These are phyloP conservation scores for Hirtodrosophila confusa DNA, from an alignment of 2,888 invertebrate species.

Conservation along the genomic window DNA sequence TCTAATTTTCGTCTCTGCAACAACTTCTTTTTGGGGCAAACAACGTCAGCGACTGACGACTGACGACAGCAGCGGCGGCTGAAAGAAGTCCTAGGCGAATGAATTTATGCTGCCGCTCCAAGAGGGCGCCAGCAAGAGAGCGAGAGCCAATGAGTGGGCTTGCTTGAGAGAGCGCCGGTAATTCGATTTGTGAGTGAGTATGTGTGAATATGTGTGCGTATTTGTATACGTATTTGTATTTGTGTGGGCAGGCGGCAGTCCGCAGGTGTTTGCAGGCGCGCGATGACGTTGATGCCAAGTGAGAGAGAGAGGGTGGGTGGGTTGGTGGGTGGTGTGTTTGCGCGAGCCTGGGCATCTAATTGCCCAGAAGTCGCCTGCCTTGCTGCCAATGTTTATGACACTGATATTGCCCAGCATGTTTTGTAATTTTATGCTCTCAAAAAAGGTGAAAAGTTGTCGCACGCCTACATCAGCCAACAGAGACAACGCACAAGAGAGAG, in stretches of 20 bases:
- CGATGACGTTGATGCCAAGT: constrained; percentile 43
- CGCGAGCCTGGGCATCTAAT: constrained; percentile 37
- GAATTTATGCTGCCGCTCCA: constrained; percentile 12
- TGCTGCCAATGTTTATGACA: constrained; percentile 40
- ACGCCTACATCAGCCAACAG: constrained; percentile 33
- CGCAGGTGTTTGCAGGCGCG: constrained; percentile 52
- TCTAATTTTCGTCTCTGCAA: constrained; percentile 13
- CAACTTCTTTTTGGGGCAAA: constrained; percentile 69
- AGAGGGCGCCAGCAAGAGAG: constrained; percentile 1
- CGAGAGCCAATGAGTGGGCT: constrained; percentile 41
- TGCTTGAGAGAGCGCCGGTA: constrained; percentile 65
- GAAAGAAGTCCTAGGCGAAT: constrained; percentile 38
- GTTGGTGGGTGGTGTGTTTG: not conserved
- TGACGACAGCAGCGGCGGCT: constrained; percentile 64
- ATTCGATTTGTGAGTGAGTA: constrained; percentile 39
- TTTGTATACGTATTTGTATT: constrained; percentile 29
- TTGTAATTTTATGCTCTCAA: constrained; percentile 23
- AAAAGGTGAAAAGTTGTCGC: constrained; percentile 40
- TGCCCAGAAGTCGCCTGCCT: constrained; percentile 28
- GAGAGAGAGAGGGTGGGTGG: constrained; percentile 6
- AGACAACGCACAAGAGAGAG: not conserved
- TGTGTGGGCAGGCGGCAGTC: constrained; percentile 43
- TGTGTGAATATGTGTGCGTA: constrained; percentile 18
- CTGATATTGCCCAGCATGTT: constrained; percentile 34
- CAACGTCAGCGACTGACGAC: constrained; percentile 72